Base-by-base conservation (phyloP, 1,140 invertebrate genomes). In the Manduca sexta region DNA sequence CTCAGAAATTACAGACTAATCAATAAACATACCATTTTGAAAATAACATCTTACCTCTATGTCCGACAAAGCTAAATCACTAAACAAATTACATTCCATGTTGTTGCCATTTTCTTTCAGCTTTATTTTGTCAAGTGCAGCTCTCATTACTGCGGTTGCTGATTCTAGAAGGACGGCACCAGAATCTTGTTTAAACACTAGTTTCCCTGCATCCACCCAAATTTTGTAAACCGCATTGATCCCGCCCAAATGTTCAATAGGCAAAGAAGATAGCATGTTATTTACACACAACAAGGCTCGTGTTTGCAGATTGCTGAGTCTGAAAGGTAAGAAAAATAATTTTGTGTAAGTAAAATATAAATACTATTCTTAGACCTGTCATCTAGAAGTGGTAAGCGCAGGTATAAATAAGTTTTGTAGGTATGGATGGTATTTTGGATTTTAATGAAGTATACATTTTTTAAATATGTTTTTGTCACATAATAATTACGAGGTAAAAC, bases 211-310 rank as follows among this genome's bases (percentile, higher is more conserved):
- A 15, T 90, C 87, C 7, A 86, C 72, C 88, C 88, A 90, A 14
- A 89, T 85, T 47, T 86, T 89, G 49, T 75, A 87, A 13, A 85
- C 60, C 33, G 69, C 73, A 64, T 89, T 84, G 11, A 86, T 54
- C 1, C 90, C 91, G 16, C 91, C 91, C 29, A 93, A 69, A 31
- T 87, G 86, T 13, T 90, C 87, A 14, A 89, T 60, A 12, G 89
- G 89, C 43, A 93, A 66, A 37, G 72, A 86, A 6, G 87, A 85
- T 21, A 93, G 75, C 48, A 94, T 81, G 70, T 93, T 94, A 60
- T 91, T 92, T 29, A 92, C 57, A 62, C 91, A 93, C 10, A 92
- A 67, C 31, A 92, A 83, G 16, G 91, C 88, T 68, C 89, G 77
- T 12, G 87, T 88, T 58, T 89, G 88, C 13, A 92, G 49, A 14